phyloP scores from a whole-genome alignment of 2,888 invertebrate species.

The Athalia rosae region DNA sequence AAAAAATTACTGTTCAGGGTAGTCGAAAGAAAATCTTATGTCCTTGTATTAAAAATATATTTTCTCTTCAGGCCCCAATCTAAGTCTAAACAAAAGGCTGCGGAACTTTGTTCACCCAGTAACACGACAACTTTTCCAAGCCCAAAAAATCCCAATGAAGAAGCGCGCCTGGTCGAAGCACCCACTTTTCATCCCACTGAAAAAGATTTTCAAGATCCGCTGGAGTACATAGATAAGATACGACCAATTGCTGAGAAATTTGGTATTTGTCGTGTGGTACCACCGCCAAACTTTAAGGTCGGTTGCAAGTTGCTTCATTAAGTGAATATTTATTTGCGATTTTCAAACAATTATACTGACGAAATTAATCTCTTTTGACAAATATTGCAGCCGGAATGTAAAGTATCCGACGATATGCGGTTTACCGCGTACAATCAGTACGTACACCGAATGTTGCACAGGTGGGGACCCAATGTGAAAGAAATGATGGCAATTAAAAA shows the following conservation, averaged over 20 bases:
- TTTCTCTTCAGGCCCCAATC: constrained; percentile 56
- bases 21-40: background rate
- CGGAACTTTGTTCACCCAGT: constrained; percentile 57
- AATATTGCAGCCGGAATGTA: constrained; percentile 82
- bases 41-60: background rate
- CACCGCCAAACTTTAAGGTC: constrained; percentile 84
- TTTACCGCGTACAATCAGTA: constrained; percentile 94
- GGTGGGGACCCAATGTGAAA: constrained; percentile 92
- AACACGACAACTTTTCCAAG: constrained; percentile 64
- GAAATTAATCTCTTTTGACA: constrained; percentile 44
- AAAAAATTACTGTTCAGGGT: background rate
- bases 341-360: background rate
- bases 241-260: constrained; percentile 84
- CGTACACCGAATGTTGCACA: constrained; percentile 88
- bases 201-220: constrained; percentile 89
- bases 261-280: constrained; percentile 92
- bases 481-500: constrained; percentile 90
- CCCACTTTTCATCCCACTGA: constrained; percentile 88
- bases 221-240: constrained; percentile 89
- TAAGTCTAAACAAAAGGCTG: constrained; percentile 60
- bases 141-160: constrained; percentile 56
- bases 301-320: background rate
- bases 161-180: constrained; percentile 81
- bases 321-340: constrained; percentile 45
- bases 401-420: constrained; percentile 88